Conservation (phyloP, 2,888 invertebrate species). For the Diploptera punctata region DNA sequence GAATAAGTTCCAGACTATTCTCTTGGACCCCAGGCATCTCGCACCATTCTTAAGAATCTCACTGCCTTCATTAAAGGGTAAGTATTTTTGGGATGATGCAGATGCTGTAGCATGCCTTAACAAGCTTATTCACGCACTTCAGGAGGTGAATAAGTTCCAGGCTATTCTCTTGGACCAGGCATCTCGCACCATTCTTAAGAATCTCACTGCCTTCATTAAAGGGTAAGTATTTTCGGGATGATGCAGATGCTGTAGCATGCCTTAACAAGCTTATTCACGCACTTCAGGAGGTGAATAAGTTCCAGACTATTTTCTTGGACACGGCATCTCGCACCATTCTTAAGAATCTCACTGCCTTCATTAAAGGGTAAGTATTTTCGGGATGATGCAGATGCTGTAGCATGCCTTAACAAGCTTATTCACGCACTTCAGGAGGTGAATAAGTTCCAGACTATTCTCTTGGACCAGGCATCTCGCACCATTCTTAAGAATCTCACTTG, state of each 20-base stretch:
- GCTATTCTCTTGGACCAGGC: slow-evolving; percentile 91
- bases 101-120: slow-evolving; percentile 80
- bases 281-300: slow-evolving; percentile 92
- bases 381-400: slow-evolving; percentile 81
- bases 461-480: slow-evolving; percentile 92
- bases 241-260: slow-evolving; percentile 80
- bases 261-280: slow-evolving; percentile 79
- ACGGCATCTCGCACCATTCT: slow-evolving; percentile 90
- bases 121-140: slow-evolving; percentile 77
- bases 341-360: slow-evolving; percentile 87
- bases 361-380: slow-evolving; percentile 91
- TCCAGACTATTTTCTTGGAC: slow-evolving; percentile 87
- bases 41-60: slow-evolving; percentile 90
- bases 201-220: slow-evolving; percentile 88
- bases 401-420: slow-evolving; percentile 78
- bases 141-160: slow-evolving; percentile 95
- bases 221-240: slow-evolving; percentile 87
- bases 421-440: slow-evolving; percentile 89
- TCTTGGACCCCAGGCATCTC: slow-evolving; percentile 91
- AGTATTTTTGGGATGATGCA: slow-evolving; percentile 82
- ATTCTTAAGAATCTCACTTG: slow-evolving; percentile 87
- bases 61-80: slow-evolving; percentile 89
- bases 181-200: slow-evolving; percentile 87
- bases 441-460: slow-evolving; percentile 87
- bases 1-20: slow-evolving; percentile 90